Conservation (phyloP, 2,888 invertebrate species). For the Cataglyphis cursor region DNA sequence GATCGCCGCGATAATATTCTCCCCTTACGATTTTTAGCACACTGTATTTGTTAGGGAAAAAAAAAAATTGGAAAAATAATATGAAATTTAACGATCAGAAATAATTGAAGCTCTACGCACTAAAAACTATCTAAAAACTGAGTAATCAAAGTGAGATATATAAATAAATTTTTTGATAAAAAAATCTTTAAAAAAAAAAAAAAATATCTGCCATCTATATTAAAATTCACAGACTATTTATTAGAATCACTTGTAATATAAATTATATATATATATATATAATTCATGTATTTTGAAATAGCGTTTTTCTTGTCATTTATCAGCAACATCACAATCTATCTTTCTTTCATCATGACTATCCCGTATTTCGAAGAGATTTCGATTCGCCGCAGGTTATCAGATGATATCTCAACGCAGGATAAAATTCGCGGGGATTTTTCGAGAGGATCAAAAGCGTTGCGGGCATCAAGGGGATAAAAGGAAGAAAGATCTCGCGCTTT, state of each 20-base stretch:
- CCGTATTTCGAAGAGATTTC: constrained; percentile 20
- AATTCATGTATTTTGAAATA: not conserved
- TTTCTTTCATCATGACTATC: constrained; percentile 17
- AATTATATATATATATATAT: not conserved
- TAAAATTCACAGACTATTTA: not conserved
- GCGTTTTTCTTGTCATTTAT: not conserved
- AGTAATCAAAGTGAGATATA: too few relatives aligned
- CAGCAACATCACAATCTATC: not conserved
- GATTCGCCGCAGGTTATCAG: constrained; percentile 16
- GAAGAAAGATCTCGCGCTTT: constrained; percentile 68
- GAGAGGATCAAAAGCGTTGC: constrained; percentile 30
- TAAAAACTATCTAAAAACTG: too few relatives aligned
- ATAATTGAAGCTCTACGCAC: too few relatives aligned
- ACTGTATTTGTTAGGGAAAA: not conserved
- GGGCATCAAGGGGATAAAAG: constrained; percentile 34
- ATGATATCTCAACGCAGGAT: constrained; percentile 14
- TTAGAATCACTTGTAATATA: not conserved
- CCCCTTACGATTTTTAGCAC: not conserved
- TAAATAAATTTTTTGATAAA: too few relatives aligned
- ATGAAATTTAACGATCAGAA: not conserved
- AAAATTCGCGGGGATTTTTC: not conserved
- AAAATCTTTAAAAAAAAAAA: too few relatives aligned
- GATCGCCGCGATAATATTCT: constrained; percentile 3
- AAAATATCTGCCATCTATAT: too few relatives aligned
- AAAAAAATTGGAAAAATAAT: not conserved